These are phyloP conservation scores for Canis aureus DNA, from an alignment of 2,113 vertebrate species.

Conservation along the genomic window DNA sequence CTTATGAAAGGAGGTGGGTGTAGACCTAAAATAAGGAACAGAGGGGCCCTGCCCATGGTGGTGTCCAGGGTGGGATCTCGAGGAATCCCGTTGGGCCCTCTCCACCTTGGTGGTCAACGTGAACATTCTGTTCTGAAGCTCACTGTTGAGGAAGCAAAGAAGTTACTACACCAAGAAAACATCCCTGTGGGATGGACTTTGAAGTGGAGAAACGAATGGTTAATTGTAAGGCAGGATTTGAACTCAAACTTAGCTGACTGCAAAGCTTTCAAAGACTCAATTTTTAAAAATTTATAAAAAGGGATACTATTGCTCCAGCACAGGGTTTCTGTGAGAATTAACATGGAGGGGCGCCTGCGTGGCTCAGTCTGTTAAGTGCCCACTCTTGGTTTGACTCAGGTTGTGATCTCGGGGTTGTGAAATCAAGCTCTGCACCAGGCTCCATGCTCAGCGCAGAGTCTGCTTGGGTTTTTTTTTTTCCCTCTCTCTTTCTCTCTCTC, in stretches of 20 bases:
- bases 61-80: not conserved
- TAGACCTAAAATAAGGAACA: constrained; percentile 54
- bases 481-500: not conserved
- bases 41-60: not conserved
- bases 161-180: not conserved
- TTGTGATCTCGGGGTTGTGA: not conserved
- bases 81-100: fast-evolving
- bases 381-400: not conserved
- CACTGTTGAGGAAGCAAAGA: not conserved
- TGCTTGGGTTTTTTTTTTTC: too few relatives aligned
- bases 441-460: not conserved
- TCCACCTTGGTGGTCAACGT: not conserved
- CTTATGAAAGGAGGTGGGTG: constrained; percentile 56
- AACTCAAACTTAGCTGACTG: too few relatives aligned
- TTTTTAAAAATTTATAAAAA: not conserved
- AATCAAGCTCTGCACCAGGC: not conserved
- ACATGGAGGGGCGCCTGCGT: not conserved
- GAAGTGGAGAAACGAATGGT: not conserved
- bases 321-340: not conserved
- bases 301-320: too few relatives aligned
- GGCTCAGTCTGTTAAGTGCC: not conserved
- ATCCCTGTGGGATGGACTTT: not conserved
- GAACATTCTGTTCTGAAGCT: constrained; percentile 65
- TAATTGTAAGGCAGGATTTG: too few relatives aligned
- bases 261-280: not conserved